Base-by-base conservation (phyloP, 2,888 invertebrate species). In the Tiphia femorata region DNA sequence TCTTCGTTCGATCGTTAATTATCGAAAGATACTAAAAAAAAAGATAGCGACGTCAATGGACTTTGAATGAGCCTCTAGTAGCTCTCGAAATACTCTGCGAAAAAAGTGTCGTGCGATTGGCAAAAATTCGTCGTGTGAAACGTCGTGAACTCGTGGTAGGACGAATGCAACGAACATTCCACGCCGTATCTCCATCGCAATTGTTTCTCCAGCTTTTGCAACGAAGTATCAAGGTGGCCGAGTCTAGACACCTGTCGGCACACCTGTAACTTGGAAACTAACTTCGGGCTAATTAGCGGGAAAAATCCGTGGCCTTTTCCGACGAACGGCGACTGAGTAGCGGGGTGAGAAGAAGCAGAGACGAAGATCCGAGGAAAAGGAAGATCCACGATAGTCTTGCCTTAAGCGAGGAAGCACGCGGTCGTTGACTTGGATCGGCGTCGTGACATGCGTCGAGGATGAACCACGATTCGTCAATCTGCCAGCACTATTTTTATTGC, bases 401-500 rank as follows among this genome's bases (percentile, higher is more conserved):
- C n/a, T n/a, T n/a, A 30, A 30, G 20, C 23, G 53, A 41, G 51
- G 47, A 47, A 41, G 56, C n/a, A 47, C 50, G 51, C 41, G 12
- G 56, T 64, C 58, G 48, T 66, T 62, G 63, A 58, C 69, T 41
- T 55, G 42, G 56, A 40, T 38, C 33, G 29, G 12, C 44, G 33
- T 33, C 60, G 64, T 64, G 65, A 62, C 62, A 68, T 61, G 65
- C 52, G 50, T 68, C 56, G 50, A 78, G 60, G 66, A 81, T 81
- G 81, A 81, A 80, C 73, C 72, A 80, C 78, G 79, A 80, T 63
- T 59, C 76, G 55, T 57, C 74, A 47, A 68, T 77, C 58, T 81
- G 79, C 64, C 77, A 67, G 33, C 78, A 74, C 57, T 80, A 82
- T 58, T 82, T 82, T 66, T 82, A 82, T 64, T 78, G 72, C 66